A percentile compares a stretch with the other conserved stretches of the same genome.
Evolutionary conservation across 1,140 invertebrate species (phyloP).

Genomic region (Hyposmocoma kahamanoa): DNA sequence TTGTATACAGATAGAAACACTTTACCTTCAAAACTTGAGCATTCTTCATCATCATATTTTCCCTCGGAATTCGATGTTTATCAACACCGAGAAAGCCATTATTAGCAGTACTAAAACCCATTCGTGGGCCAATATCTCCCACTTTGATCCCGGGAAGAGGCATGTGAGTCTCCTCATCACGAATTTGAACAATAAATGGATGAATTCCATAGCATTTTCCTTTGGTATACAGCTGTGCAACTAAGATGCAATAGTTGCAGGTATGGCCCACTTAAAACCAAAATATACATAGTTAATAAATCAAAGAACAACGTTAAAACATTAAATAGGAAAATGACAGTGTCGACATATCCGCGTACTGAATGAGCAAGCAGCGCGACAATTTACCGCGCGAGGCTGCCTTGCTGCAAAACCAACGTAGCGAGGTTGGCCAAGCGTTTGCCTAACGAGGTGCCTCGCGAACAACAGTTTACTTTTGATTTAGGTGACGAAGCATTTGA

Average conservation of each 20-base stretch:
- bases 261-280: slow-evolving; percentile 95
- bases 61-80: slow-evolving; percentile 88
- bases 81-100: slow-evolving; percentile 93
- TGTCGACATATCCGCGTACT: no score
- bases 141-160: slow-evolving; percentile 91
- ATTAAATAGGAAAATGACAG: no score
- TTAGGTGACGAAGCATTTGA: no score
- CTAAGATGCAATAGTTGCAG: slow-evolving; percentile 89
- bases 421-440: no score
- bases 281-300: no score
- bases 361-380: no score
- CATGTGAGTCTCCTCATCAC: slow-evolving; percentile 89
- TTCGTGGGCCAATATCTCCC: slow-evolving; percentile 94
- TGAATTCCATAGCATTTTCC: slow-evolving; percentile 91
- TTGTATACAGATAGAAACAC: no score
- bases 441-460: no score
- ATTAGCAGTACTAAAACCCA: slow-evolving; percentile 91
- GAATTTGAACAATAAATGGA: slow-evolving; percentile 92
- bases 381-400: no score
- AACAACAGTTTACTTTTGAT: no score
- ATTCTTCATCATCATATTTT: slow-evolving; percentile 96
- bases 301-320: no score
- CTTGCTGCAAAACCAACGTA: no score
- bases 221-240: slow-evolving; percentile 91
- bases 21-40: slow-evolving; percentile 82